Percentiles rank a stretch among this genome's conserved stretches.
phyloP scores from a whole-genome alignment of 2,113 vertebrate species.

The Aplodontia rufa region DNA sequence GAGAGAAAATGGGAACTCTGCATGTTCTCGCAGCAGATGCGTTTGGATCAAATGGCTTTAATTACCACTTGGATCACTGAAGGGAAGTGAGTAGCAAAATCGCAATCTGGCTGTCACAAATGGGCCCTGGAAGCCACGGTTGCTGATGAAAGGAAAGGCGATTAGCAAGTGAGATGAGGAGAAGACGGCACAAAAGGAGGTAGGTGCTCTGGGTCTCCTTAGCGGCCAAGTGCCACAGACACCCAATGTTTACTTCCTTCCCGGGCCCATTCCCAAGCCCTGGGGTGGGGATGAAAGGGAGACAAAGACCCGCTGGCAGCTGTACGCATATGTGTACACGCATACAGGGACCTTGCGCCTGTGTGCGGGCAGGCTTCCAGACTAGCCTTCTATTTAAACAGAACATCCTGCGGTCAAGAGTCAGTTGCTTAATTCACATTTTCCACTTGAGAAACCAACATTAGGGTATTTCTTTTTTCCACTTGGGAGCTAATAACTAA shows the following conservation, averaged over 20 bases:
- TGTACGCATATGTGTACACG: too few relatives aligned
- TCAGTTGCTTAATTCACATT: constrained; percentile 75
- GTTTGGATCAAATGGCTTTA: constrained; percentile 60
- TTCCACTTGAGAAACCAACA: constrained; percentile 82
- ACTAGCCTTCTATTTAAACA: constrained; percentile 16
- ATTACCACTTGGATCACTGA: constrained; percentile 49
- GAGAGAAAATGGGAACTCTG: neutral
- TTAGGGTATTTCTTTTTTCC: constrained; percentile 12
- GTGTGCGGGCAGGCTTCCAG: neutral
- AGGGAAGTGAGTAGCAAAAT: constrained; percentile 4
- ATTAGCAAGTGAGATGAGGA: constrained; percentile 52
- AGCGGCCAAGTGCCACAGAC: neutral
- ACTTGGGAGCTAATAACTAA: constrained; percentile 80
- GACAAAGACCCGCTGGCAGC: neutral
- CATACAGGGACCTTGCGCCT: accelerated
- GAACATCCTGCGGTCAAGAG: constrained; percentile 50
- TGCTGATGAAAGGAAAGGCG: constrained; percentile 18
- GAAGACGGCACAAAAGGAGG: constrained; percentile 3
- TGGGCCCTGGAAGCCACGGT: neutral
- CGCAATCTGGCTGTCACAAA: constrained; percentile 61
- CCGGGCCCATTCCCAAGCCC: constrained; percentile 31
- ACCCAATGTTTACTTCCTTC: constrained; percentile 18
- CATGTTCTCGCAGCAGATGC: constrained; percentile 52
- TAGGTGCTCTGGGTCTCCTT: neutral
- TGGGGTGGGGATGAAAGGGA: neutral